These are phyloP conservation scores for Zoroaster sp. DNA, from an alignment of 53 echinoderm and acorn worm genomes.

Conservation along the genomic window DNA sequence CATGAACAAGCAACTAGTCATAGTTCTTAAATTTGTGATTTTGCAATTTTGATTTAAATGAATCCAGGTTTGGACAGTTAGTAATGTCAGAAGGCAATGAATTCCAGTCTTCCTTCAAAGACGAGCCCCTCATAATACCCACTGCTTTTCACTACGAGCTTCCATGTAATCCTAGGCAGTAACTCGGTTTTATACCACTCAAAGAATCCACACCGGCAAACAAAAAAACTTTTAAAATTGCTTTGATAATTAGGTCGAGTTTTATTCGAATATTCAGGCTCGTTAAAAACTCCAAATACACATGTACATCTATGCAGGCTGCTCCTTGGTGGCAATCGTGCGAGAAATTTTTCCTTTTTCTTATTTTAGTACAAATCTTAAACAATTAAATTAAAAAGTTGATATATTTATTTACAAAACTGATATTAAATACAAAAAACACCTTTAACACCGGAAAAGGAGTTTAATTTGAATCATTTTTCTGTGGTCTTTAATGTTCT, in stretches of 20 bases:
- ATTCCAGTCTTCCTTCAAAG: too few species aligned
- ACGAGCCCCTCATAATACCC: too few species aligned
- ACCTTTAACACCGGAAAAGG: neutral
- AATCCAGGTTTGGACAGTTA: too few species aligned
- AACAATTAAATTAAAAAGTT: slow-evolving; percentile 36
- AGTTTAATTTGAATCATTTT: neutral
- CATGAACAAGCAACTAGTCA: too few species aligned
- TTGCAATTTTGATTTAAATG: too few species aligned
- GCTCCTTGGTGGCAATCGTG: slow-evolving; percentile 25
- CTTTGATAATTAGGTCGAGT: slow-evolving; percentile 44
- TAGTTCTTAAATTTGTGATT: too few species aligned
- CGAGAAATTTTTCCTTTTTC: slow-evolving; percentile 15
- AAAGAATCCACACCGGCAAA: neutral
- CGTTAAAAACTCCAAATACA: slow-evolving; percentile 54
- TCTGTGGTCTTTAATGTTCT: too few species aligned
- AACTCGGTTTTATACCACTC: too few species aligned
- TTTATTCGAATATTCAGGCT: slow-evolving; percentile 59
- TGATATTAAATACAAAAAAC: slow-evolving; percentile 29
- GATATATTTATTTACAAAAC: slow-evolving; percentile 45
- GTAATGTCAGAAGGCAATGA: too few species aligned
- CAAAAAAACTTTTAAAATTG: neutral
- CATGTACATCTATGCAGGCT: slow-evolving; percentile 54
- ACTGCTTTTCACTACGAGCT: too few species aligned
- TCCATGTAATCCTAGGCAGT: too few species aligned
- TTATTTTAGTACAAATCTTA: slow-evolving; percentile 55